Evolutionary conservation across 2,888 invertebrate species (phyloP), one percentile per base, ranked within the genome.

Genomic region (Crepidodera aurea): DNA sequence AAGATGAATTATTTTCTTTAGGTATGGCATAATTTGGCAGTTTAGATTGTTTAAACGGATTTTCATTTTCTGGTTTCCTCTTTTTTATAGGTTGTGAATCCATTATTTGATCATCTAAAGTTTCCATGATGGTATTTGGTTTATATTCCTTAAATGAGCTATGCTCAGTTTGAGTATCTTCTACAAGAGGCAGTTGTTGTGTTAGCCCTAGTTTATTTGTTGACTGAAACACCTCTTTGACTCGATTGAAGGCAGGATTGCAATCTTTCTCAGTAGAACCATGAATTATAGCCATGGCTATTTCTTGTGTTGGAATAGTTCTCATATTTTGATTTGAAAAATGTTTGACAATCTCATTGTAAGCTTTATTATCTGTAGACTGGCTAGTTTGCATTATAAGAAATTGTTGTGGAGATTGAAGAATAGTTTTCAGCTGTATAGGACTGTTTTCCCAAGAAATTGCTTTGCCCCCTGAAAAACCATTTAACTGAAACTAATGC

Each of bases 221-320:
- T 12, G 34, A 29, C 25, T 58, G 62, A 48, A 75, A 71, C 12
- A 73, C 70, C 50, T 67, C 56, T 18, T 64, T 65, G 19, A 66
- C 69, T 62, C 75, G 70, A 73, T 85, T 85, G 73, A 86, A 88
- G 37, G 82, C 78, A 3, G 94, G 91, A 81, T 95, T 95, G 76
- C 94, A 95, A 75, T 90, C 89, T 72, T 88, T 88, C 4, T 86
- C 85, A 42, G 83, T 85, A 0, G 90, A 90, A 74, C 89, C 88
- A 73, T 88, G 86, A 15, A 93, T 80, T 69, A 94, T 85, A 1
- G 94, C 91, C 65, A 93, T 83, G 1, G 92, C 92, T 69, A 95
- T 90, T 81, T 95, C 94, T 42, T 88, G 87, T 77, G 92, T 90
- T 5, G 90, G 88, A 65, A 94, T 86, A 27, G 88, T 79, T 67